Conservation (phyloP, 35 echinoderm and acorn worm genomes). For the Anneissia japonica region DNA sequence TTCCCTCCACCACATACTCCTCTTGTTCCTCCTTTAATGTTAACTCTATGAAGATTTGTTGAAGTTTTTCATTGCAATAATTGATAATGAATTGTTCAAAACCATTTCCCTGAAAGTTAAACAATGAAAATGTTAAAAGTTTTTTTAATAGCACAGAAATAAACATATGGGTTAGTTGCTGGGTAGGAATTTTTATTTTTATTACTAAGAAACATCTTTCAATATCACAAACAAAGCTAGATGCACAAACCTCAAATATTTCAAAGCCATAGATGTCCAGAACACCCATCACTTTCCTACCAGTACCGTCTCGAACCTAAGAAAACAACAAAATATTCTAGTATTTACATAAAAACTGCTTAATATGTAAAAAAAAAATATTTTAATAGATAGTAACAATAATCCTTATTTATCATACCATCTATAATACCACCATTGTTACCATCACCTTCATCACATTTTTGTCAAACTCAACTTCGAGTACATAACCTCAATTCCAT, state of each 20-base stretch:
- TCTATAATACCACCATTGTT: no score
- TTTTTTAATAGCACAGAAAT: background rate
- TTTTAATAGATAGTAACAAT: no score
- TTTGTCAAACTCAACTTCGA: no score
- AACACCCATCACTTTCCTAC: constrained; percentile 96
- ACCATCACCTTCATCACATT: no score
- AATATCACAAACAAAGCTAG: background rate
- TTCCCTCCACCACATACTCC: constrained; percentile 84
- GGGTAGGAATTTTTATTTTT: background rate
- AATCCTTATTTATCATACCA: no score
- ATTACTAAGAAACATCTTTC: background rate
- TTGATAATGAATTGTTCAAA: constrained; percentile 99
- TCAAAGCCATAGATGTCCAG: constrained; percentile 98
- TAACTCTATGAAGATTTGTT: constrained; percentile 99
- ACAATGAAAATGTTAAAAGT: background rate
- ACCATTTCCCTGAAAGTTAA: constrained; percentile 46
- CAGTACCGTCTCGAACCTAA: constrained; percentile 40
- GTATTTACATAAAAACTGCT: no score
- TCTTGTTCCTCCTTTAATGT: constrained; percentile 86
- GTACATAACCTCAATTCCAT: no score
- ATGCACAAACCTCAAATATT: constrained; percentile 77
- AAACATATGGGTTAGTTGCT: background rate
- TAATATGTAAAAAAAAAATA: no score
- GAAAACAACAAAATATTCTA: no score
- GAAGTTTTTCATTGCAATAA: constrained; percentile 98